Percentiles rank a stretch among this genome's conserved stretches.
Evolutionary conservation across 2,797 vertebrate species (phyloP).

Genomic region (Schizopygopsis malacanthus): DNA sequence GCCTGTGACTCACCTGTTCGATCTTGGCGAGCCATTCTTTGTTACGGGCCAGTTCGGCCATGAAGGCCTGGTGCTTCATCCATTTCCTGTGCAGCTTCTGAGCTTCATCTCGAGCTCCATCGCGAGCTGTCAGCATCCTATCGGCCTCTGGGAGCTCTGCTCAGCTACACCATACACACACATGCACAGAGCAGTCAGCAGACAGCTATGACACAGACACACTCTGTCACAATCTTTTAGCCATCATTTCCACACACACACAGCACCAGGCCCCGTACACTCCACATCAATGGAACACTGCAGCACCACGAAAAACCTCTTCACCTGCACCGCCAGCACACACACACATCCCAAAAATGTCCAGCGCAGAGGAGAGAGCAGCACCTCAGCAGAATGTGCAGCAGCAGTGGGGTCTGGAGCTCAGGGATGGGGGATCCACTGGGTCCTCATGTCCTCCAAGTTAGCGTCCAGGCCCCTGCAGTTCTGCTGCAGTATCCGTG

Average conservation of each 20-base stretch:
- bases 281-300: slow-evolving; percentile 10
- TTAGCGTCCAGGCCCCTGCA: slow-evolving; percentile 78
- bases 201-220: slow-evolving; percentile 56
- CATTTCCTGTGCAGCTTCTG: slow-evolving; percentile 95
- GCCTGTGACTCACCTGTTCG: slow-evolving; percentile 82
- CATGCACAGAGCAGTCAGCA: slow-evolving; percentile 71
- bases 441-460: slow-evolving; percentile 82
- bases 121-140: slow-evolving; percentile 96
- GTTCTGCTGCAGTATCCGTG: slow-evolving; percentile 84
- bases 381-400: slow-evolving; percentile 79
- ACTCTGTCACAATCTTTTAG: slow-evolving; percentile 30
- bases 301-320: slow-evolving; percentile 53
- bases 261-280: slow-evolving; percentile 40
- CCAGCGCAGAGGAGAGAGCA: slow-evolving; percentile 69
- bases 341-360: slow-evolving; percentile 66
- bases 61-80: slow-evolving; percentile 98
- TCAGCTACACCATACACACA: slow-evolving; percentile 74
- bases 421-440: slow-evolving; percentile 75
- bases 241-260: slow-evolving; percentile 39
- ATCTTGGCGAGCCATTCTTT: slow-evolving; percentile 96
- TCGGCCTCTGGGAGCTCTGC: slow-evolving; percentile 79
- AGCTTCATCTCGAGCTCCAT: slow-evolving; percentile 93
- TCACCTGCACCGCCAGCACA: slow-evolving; percentile 65
- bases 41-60: slow-evolving; percentile 93
- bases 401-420: slow-evolving; percentile 73